These are phyloP conservation scores for Epicampocera succincta DNA, from an alignment of 2,888 invertebrate genomes.

Conservation along the genomic window DNA sequence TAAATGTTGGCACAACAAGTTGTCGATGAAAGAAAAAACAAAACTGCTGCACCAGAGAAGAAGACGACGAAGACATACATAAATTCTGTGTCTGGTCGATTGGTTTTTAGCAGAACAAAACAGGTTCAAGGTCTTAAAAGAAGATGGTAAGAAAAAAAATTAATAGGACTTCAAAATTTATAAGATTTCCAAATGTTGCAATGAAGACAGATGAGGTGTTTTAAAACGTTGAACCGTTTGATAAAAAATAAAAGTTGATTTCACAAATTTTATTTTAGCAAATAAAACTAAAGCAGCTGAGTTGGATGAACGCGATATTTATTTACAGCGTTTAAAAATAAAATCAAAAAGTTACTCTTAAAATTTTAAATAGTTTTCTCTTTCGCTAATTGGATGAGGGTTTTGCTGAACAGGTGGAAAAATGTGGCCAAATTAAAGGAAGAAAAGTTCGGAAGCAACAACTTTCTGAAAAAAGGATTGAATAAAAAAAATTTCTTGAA, in stretches of 20 bases:
- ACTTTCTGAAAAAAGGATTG: too few relatives aligned
- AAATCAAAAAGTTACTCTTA: neutral
- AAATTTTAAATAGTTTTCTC: neutral
- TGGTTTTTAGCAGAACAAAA: constrained; percentile 48
- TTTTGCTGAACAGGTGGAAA: constrained; percentile 6
- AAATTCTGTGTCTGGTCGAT: constrained; percentile 24
- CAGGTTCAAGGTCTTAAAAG: constrained; percentile 67
- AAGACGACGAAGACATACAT: constrained; percentile 36
- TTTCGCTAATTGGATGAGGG: neutral
- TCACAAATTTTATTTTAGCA: neutral
- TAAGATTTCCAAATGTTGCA: constrained; percentile 45
- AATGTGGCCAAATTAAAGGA: neutral
- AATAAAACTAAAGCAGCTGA: constrained; percentile 27
- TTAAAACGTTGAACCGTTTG: neutral
- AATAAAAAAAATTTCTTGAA: too few relatives aligned
- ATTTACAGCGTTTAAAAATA: neutral
- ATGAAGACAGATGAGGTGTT: constrained; percentile 45
- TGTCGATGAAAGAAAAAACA: constrained; percentile 40
- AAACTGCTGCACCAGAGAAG: neutral
- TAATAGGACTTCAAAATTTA: constrained; percentile 58
- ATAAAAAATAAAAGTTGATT: neutral
- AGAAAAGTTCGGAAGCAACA: too few relatives aligned
- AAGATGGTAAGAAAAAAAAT: constrained; percentile 49
- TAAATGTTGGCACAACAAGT: constrained; percentile 60
- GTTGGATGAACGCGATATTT: constrained; percentile 14